Conservation (phyloP, 2,888 invertebrate species). For the Ferrisia virgata region DNA sequence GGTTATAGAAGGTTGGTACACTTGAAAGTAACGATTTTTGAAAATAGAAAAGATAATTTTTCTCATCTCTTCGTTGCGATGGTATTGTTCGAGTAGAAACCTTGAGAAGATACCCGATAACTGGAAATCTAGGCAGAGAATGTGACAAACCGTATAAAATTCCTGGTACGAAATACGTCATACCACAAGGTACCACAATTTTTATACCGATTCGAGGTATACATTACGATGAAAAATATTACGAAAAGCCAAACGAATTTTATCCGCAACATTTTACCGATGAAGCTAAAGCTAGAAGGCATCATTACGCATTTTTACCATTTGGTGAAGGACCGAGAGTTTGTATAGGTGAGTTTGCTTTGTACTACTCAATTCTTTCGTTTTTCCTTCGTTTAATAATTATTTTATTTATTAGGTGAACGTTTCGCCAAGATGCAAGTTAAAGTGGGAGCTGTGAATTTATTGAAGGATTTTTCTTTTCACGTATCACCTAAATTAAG, state of each 20-base stretch:
- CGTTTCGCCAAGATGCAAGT: constrained; percentile 39
- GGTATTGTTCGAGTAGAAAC: background rate
- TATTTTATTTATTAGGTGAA: constrained; percentile 19
- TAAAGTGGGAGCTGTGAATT: constrained; percentile 38
- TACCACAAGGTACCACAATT: background rate
- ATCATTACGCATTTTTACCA: background rate
- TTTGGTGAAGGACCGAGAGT: background rate
- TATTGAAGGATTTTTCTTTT: constrained; percentile 5
- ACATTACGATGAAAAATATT: background rate
- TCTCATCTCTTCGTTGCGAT: background rate
- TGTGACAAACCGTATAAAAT: background rate
- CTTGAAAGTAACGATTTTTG: background rate
- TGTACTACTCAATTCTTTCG: background rate
- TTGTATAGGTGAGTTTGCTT: background rate
- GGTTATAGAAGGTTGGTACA: constrained; percentile 57
- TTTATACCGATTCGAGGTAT: background rate
- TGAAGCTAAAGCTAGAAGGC: background rate
- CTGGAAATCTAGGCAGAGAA: background rate
- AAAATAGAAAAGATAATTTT: too few relatives aligned
- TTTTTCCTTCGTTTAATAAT: background rate
- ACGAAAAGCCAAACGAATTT: background rate
- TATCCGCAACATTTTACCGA: background rate
- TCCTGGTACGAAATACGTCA: background rate
- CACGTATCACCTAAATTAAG: constrained; percentile 3
- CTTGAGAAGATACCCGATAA: background rate